These are phyloP conservation scores for Ariopsis seemanni DNA, from an alignment of 2,113 vertebrate species.

Conservation along the genomic window DNA sequence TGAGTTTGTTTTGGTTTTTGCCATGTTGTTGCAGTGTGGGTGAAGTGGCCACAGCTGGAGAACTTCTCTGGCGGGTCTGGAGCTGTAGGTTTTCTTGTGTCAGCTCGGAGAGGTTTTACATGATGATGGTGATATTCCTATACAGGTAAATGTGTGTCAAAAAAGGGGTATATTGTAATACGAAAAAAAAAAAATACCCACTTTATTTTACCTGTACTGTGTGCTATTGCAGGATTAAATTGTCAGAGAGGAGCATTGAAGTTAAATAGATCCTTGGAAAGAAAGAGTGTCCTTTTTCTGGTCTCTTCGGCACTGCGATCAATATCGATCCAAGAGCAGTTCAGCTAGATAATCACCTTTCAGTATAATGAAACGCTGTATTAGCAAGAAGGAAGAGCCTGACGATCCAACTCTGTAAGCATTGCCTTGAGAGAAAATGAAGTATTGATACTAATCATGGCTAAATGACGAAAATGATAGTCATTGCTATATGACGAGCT, in stretches of 20 bases:
- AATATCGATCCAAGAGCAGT: slow-evolving; percentile 67
- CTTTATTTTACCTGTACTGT: slow-evolving; percentile 58
- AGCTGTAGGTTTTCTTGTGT: too few relatives aligned
- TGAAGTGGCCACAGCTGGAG: background rate
- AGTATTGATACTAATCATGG: slow-evolving; percentile 8
- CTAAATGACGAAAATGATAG: background rate
- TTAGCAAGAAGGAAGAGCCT: slow-evolving; percentile 61
- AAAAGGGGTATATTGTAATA: background rate
- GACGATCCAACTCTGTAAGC: background rate
- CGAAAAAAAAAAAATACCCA: background rate
- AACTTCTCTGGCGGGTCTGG: background rate
- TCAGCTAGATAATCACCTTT: slow-evolving; percentile 66
- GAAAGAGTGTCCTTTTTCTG: slow-evolving; percentile 29
- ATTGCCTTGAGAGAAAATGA: background rate
- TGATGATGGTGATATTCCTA: background rate
- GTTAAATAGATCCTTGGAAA: slow-evolving; percentile 4
- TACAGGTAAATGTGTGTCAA: background rate
- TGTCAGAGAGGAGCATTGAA: slow-evolving; percentile 6
- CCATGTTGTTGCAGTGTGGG: background rate
- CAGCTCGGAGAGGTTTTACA: background rate
- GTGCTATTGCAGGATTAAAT: slow-evolving; percentile 38
- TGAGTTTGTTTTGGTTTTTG: background rate
- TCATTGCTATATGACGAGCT: background rate
- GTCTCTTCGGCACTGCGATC: slow-evolving; percentile 60
- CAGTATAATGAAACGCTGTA: slow-evolving; percentile 69